Percentiles rank a stretch among this genome's conserved stretches.
phyloP scores from a whole-genome alignment of 2,888 invertebrate species.

The Electrophaes corylata region DNA sequence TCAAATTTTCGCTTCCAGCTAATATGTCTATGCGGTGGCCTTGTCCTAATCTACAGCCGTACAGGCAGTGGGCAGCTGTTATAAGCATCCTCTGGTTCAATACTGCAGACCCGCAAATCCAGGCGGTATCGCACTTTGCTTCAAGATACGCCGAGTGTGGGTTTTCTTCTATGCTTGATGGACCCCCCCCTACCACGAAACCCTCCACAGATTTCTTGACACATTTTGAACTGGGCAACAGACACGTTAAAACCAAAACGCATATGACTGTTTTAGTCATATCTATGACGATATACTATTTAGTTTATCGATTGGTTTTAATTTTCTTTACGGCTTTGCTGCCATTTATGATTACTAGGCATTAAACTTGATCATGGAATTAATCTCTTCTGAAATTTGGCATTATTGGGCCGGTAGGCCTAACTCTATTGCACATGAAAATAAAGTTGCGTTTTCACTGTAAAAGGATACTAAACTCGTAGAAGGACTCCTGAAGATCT shows the following conservation, averaged over 20 bases:
- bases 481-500: no score
- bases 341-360: no score
- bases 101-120: conserved; percentile 47
- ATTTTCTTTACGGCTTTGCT: conserved; percentile 13
- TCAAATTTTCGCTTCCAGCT: conserved; percentile 32
- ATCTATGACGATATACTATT: neutral
- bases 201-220: conserved; percentile 30
- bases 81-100: conserved; percentile 45
- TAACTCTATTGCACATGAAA: no score
- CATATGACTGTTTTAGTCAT: conserved; percentile 8
- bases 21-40: conserved; percentile 11
- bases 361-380: no score
- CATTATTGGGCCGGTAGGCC: no score
- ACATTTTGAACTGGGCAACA: conserved; percentile 3
- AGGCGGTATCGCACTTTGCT: conserved; percentile 17
- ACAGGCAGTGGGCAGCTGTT: conserved; percentile 48
- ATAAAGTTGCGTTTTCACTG: no score
- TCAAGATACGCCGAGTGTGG: conserved; percentile 40
- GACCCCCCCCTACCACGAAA: conserved; percentile 40
- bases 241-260: conserved; percentile 7
- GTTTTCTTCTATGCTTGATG: conserved; percentile 23
- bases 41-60: conserved; percentile 6
- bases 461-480: no score
- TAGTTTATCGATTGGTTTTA: conserved; percentile 9
- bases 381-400: no score